Percentiles rank a stretch among this genome's conserved stretches.
Conservation (phyloP, 2,797 vertebrate genomes). For the Scolopax bukidnonensis region DNA sequence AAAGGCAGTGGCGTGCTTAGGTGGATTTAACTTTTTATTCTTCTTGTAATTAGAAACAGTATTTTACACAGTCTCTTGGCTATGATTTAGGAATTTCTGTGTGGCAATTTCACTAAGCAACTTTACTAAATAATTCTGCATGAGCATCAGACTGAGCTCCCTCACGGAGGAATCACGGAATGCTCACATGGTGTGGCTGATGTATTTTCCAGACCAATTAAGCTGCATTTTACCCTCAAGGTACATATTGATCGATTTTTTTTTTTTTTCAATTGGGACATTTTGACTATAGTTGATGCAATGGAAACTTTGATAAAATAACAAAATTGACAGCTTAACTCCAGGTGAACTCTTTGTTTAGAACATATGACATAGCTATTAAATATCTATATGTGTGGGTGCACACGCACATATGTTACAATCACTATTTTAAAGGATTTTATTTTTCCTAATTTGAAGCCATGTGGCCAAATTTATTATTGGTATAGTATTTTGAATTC, state of each 20-base stretch:
- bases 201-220: conserved; percentile 24
- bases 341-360: not conserved
- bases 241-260: not conserved
- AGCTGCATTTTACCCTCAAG: conserved; percentile 22
- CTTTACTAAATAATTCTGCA: not conserved
- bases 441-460: not conserved
- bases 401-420: accelerated
- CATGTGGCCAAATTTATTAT: not conserved
- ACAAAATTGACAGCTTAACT: not conserved
- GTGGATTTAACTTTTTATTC: not conserved
- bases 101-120: not conserved
- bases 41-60: not conserved
- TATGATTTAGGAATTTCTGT: not conserved
- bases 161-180: not conserved
- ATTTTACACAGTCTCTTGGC: not conserved
- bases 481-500: not conserved
- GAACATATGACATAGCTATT: not conserved
- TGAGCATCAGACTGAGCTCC: not conserved
- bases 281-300: conserved; percentile 34
- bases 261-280: not conserved
- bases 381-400: not conserved
- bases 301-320: conserved; percentile 56
- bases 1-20: not conserved
- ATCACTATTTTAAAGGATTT: not conserved
- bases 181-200: not conserved